Percentiles rank a stretch among this genome's conserved stretches.
Evolutionary conservation across 2,888 invertebrate genomes (phyloP).

Genomic region (Calameuta pallipes): DNA sequence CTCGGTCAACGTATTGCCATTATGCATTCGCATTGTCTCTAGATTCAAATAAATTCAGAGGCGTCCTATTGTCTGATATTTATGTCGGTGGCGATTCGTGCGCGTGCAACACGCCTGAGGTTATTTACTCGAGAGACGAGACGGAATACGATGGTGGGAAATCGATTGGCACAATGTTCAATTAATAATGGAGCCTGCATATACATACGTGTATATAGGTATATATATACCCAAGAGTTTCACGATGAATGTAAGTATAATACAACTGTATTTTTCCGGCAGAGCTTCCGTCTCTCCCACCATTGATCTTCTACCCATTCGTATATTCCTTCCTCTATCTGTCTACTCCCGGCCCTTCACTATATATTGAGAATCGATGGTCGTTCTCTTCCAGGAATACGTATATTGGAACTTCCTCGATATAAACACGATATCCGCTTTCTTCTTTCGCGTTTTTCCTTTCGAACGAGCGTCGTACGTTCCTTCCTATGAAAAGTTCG

Average conservation of each 20-base stretch:
- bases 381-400: neutral
- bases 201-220: neutral
- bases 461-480: neutral
- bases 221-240: neutral
- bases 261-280: neutral
- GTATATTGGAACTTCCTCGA: neutral
- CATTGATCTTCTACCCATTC: neutral
- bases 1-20: neutral
- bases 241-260: neutral
- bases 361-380: neutral
- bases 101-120: conserved; percentile 19
- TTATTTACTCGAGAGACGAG: conserved; percentile 25
- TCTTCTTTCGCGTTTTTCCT: neutral
- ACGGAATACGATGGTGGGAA: conserved; percentile 25
- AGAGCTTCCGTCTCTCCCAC: neutral
- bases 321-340: neutral
- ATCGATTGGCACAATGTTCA: conserved; percentile 15
- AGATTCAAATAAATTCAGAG: neutral
- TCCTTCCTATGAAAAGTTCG: neutral
- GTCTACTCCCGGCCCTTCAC: neutral
- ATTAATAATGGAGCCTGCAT: neutral
- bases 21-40: neutral
- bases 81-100: conserved; percentile 23
- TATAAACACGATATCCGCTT: neutral
- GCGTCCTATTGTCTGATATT: conserved; percentile 14